These are phyloP conservation scores for Leptosomus discolor DNA, from an alignment of 2,113 vertebrate genomes.

Conservation along the genomic window DNA sequence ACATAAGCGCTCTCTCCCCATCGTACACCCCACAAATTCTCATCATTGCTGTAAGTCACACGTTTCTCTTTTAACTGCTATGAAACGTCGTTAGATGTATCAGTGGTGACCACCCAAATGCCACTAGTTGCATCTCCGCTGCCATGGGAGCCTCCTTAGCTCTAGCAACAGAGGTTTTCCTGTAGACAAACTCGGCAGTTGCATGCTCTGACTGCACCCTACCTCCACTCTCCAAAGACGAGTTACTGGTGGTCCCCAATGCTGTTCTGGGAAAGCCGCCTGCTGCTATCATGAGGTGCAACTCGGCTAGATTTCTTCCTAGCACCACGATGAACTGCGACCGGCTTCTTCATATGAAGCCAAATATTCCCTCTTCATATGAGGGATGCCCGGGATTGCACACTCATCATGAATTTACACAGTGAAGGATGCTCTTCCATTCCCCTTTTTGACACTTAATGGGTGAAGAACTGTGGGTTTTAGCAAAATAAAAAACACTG, in stretches of 20 bases:
- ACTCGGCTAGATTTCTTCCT: neutral
- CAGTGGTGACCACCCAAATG: neutral
- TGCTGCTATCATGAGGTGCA: neutral
- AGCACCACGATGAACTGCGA: neutral
- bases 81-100: neutral
- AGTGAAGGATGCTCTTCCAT: neutral
- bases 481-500: slow-evolving; percentile 18
- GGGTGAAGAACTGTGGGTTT: neutral
- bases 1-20: neutral
- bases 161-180: neutral
- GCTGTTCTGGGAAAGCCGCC: neutral
- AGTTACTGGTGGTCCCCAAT: neutral
- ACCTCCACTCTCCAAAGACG: neutral
- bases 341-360: neutral
- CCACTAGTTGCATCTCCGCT: neutral
- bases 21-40: neutral
- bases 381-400: neutral
- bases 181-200: neutral
- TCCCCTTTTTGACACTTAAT: neutral
- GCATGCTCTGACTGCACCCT: neutral
- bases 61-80: neutral
- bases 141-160: neutral
- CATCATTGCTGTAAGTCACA: neutral
- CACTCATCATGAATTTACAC: neutral
- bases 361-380: neutral